A percentile compares a stretch with the other conserved stretches of the same genome.
phyloP scores from a whole-genome alignment of 1,140 invertebrate genomes.

The Ostrea denselamellosa region DNA sequence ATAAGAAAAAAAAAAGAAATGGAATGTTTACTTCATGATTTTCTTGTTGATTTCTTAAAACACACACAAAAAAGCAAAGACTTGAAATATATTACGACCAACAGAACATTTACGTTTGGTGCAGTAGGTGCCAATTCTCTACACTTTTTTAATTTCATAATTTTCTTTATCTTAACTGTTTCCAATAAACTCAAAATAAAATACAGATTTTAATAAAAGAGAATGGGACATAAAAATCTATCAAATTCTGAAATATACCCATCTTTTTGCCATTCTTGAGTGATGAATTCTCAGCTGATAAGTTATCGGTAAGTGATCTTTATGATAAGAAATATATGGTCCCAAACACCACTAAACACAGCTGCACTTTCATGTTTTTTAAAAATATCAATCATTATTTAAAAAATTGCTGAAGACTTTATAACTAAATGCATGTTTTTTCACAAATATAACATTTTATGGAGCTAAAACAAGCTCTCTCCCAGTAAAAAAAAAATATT shows the following conservation, averaged over 20 bases:
- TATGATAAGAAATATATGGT: background rate
- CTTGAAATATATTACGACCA: background rate
- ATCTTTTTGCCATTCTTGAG: slow-evolving; percentile 14
- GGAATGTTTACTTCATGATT: slow-evolving; percentile 3
- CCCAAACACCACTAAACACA: background rate
- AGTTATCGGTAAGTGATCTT: slow-evolving; percentile 22
- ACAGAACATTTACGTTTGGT: background rate
- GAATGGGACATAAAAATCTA: slow-evolving; percentile 20
- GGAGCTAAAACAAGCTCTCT: background rate
- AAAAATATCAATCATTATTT: background rate
- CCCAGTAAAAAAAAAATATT: background rate
- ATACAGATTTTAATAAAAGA: background rate
- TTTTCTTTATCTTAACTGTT: background rate
- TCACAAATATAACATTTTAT: background rate
- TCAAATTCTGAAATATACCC: background rate
- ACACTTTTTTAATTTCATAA: background rate
- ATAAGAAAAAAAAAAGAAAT: background rate
- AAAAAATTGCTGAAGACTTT: background rate
- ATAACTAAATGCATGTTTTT: slow-evolving; percentile 1
- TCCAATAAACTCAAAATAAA: background rate
- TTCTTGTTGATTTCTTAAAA: background rate
- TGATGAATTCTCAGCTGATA: slow-evolving; percentile 33
- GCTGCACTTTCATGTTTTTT: background rate
- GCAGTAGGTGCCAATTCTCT: background rate
- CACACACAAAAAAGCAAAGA: background rate